Evolutionary conservation across 2,113 vertebrate genomes (phyloP), one percentile per base, ranked within the genome.

Genomic region (Misgurnus anguillicaudatus): DNA sequence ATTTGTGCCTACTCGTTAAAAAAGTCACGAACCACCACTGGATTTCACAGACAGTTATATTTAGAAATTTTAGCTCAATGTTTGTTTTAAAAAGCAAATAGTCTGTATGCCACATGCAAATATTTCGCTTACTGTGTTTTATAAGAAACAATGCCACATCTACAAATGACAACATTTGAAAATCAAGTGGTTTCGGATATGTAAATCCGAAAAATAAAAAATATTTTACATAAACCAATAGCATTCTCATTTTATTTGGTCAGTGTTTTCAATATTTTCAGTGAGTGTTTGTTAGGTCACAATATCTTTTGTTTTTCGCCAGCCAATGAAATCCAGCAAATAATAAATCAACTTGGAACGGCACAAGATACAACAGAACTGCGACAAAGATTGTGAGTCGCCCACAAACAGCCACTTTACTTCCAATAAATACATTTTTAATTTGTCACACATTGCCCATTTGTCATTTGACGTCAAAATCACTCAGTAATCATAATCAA

Each of bases 271-370:
- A 1, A 11, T 16, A 24, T 48, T 17, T n/a, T 36, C 17, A 42
- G 38, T 65, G 17, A 21, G 42, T 68, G 11, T 21, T 62, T 9
- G 24, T 62, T 19, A 24, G 60, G 19, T 62, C 7, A 62, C 10
- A 10, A 8, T 75, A 9, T 79, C 39, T 41, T 63, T 67, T 61
- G 60, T n/a, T 84, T 79, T 66, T 24, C 80, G 72, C 84, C 89
- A 99, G 98, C 95, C 82, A 94, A 92, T 0, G 96, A 98, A 86
- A 93, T 99, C 87, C 97, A 99, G 86, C 95, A 94, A 82, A 88
- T 92, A 55, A 91, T 99, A 19, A 92, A 92, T 87, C 93, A 94
- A 73, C 93, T 97, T 74, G 97, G 96, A 85, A 95, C 95, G 2
- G 93, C 93, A 60, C 94, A 95, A 83, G 96, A 98, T 85, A 93